These are phyloP conservation scores for Spinibarbus caldwelli DNA, from an alignment of 2,797 vertebrate species.

Conservation along the genomic window DNA sequence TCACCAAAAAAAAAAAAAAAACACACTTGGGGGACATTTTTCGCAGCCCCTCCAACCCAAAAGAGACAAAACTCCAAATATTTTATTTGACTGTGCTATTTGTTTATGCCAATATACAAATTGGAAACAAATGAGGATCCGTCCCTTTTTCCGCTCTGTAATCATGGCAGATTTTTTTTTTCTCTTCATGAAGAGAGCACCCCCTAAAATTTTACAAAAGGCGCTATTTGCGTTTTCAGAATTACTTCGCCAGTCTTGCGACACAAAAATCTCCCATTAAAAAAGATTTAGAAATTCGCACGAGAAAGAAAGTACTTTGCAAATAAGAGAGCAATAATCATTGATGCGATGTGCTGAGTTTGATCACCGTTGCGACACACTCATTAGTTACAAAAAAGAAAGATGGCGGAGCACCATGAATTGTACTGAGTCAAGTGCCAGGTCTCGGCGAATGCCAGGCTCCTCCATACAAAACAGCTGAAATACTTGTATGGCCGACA, in stretches of 20 bases:
- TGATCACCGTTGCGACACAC: conserved; percentile 73
- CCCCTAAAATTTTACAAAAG: conserved; percentile 36
- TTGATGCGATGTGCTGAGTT: conserved; percentile 55
- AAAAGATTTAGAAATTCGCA: neutral
- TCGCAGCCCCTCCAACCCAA: conserved; percentile 23
- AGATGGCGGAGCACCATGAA: conserved; percentile 75
- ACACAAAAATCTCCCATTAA: neutral
- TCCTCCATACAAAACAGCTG: conserved; percentile 76
- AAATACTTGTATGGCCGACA: conserved; percentile 72
- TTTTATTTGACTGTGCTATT: conserved; percentile 39
- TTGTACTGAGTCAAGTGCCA: conserved; percentile 74
- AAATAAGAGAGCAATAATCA: conserved; percentile 2
- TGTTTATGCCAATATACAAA: conserved; percentile 41
- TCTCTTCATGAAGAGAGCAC: neutral
- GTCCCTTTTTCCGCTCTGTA: conserved; percentile 15
- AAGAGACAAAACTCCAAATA: conserved; percentile 49
- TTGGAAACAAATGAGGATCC: conserved; percentile 35
- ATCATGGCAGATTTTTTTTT: conserved; percentile 6
- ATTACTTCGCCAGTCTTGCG: neutral
- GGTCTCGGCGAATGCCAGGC: conserved; percentile 74
- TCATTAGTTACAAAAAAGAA: conserved; percentile 74
- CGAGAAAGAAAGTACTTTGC: conserved; percentile 13
- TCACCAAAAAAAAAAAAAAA: conserved; percentile 50
- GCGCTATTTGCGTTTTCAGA: conserved; percentile 15
- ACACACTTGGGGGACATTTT: conserved; percentile 53